A percentile compares a stretch with the other conserved stretches of the same genome.
Conservation (phyloP, 2,113 vertebrate genomes). For the Brachyhypopomus gauderio region DNA sequence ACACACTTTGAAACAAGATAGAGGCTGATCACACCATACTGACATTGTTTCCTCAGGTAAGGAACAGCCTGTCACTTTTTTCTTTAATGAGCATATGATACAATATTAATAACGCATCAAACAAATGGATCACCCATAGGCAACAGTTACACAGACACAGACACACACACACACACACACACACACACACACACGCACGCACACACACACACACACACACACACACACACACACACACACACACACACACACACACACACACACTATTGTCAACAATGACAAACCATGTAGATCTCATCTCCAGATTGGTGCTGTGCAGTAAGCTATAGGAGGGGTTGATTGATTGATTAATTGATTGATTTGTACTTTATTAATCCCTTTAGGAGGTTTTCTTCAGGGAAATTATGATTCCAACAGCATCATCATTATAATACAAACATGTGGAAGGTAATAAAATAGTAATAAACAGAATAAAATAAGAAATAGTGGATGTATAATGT, state of each 20-base stretch:
- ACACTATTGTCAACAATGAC: neutral
- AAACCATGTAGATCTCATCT: constrained; percentile 14
- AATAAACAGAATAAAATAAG: no score
- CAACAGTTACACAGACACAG: no score
- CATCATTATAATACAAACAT: no score
- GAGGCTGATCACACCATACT: constrained; percentile 27
- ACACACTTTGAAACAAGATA: constrained; percentile 11
- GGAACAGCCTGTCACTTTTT: constrained; percentile 51
- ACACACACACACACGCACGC: constrained; percentile 19
- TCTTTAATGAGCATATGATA: constrained; percentile 53
- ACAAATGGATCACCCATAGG: constrained; percentile 47
- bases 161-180: constrained; percentile 34
- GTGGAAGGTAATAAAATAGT: no score
- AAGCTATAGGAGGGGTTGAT: neutral
- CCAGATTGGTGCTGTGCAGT: neutral
- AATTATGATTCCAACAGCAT: no score
- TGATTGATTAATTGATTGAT: no score
- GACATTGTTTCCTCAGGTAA: constrained; percentile 43
- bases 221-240: constrained; percentile 34
- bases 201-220: constrained; percentile 30
- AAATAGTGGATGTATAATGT: no score
- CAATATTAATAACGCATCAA: constrained; percentile 62
- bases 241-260: constrained; percentile 32
- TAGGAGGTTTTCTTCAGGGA: no score
- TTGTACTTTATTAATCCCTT: no score